phyloP scores from a whole-genome alignment of 2,113 vertebrate species.

The Perognathus longimembris region DNA sequence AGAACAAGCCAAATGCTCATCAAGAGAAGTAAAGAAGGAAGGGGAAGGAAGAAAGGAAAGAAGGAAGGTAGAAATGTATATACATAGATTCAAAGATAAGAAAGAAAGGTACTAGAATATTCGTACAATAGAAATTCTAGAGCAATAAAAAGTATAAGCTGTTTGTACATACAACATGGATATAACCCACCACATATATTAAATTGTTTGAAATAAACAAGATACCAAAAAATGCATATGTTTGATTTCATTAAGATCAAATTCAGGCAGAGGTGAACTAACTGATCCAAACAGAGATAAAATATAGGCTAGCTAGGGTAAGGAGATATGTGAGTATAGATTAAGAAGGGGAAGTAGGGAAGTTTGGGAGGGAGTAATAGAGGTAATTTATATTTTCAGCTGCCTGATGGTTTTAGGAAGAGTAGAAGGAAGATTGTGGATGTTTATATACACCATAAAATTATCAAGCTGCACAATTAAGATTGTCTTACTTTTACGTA shows the following conservation, averaged over 20 bases:
- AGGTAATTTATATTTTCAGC: slow-evolving; percentile 31
- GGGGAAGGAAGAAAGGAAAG: no score
- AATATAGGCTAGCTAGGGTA: slow-evolving; percentile 15
- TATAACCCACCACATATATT: background rate
- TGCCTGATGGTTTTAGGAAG: slow-evolving; percentile 10
- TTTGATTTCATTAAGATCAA: slow-evolving; percentile 49
- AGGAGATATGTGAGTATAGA: background rate
- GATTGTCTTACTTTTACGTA: slow-evolving; percentile 37
- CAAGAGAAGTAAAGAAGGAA: background rate
- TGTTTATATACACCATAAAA: slow-evolving; percentile 15
- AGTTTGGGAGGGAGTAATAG: background rate
- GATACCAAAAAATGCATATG: background rate
- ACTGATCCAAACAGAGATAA: background rate
- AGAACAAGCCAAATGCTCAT: slow-evolving; percentile 23
- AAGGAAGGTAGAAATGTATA: no score
- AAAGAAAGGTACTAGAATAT: slow-evolving; percentile 8
- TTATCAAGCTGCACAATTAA: slow-evolving; percentile 52
- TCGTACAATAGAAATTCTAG: background rate
- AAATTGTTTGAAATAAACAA: slow-evolving; percentile 25
- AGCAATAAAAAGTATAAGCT: slow-evolving; percentile 48
- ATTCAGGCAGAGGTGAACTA: slow-evolving; percentile 8
- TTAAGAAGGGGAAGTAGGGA: slow-evolving; percentile 1
- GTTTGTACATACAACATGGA: background rate
- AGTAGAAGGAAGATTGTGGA: background rate
- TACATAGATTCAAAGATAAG: background rate